Evolutionary conservation across 2,113 vertebrate genomes (phyloP).

Genomic region (Xiphophorus couchianus): DNA sequence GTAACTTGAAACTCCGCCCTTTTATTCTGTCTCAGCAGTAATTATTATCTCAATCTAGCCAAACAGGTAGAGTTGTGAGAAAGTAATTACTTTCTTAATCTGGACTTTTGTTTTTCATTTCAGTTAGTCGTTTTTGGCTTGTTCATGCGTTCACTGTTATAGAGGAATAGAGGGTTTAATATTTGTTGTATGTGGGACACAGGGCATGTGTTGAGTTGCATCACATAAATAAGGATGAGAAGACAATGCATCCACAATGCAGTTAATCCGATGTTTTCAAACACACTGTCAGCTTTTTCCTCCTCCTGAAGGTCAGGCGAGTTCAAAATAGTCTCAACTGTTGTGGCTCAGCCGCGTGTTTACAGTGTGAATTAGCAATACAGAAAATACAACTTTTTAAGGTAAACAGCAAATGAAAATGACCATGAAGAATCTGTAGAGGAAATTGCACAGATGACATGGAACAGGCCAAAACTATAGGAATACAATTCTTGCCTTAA

Average conservation of each 20-base stretch:
- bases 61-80: no score
- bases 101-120: neutral
- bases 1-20: no score
- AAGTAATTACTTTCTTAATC: neutral
- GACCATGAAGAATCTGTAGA: constrained; percentile 24
- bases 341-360: constrained; percentile 8
- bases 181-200: neutral
- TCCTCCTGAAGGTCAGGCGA: constrained; percentile 6
- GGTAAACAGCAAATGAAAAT: constrained; percentile 37
- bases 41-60: no score
- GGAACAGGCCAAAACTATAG: constrained; percentile 22
- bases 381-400: constrained; percentile 15
- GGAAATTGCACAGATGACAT: constrained; percentile 15
- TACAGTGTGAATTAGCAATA: constrained; percentile 17
- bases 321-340: constrained; percentile 35
- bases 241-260: neutral
- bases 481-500: constrained; percentile 10
- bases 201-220: neutral
- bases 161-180: neutral
- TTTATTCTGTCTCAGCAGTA: no score
- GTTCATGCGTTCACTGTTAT: neutral
- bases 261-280: constrained; percentile 4
- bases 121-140: neutral
- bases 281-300: constrained; percentile 8
- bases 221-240: neutral